Conservation (phyloP, 2,797 vertebrate species). For the Tadarida brasiliensis region DNA sequence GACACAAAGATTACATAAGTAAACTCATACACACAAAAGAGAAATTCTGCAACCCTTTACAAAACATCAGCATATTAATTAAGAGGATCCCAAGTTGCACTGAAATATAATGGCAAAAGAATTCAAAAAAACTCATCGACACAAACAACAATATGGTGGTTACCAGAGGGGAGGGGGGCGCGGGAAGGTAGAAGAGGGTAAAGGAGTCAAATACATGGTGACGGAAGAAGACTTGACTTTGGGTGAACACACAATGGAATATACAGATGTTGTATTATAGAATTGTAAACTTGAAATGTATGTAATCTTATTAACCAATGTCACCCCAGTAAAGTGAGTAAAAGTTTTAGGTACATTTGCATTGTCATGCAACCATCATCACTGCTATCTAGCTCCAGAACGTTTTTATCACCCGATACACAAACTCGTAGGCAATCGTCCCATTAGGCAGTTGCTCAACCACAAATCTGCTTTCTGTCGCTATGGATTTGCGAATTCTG, state of each 20-base stretch:
- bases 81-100: neutral
- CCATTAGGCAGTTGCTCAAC: neutral
- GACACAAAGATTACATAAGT: neutral
- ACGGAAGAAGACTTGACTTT: neutral
- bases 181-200: neutral
- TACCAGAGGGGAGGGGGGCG: neutral
- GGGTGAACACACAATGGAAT: neutral
- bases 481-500: neutral
- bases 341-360: neutral
- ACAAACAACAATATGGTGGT: neutral
- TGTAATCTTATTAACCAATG: neutral
- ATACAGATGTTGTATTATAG: neutral
- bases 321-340: neutral
- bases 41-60: neutral
- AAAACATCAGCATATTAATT: slow-evolving; percentile 2
- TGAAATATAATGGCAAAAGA: neutral
- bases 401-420: neutral
- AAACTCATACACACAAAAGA: slow-evolving; percentile 12
- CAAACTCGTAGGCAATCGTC: neutral
- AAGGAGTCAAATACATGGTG: neutral
- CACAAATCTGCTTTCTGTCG: neutral
- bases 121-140: neutral
- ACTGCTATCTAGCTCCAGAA: neutral
- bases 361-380: neutral
- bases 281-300: neutral